Percentiles rank a stretch among this genome's conserved stretches.
Evolutionary conservation across 2,888 invertebrate species (phyloP).

Genomic region (Cetonia aurata): DNA sequence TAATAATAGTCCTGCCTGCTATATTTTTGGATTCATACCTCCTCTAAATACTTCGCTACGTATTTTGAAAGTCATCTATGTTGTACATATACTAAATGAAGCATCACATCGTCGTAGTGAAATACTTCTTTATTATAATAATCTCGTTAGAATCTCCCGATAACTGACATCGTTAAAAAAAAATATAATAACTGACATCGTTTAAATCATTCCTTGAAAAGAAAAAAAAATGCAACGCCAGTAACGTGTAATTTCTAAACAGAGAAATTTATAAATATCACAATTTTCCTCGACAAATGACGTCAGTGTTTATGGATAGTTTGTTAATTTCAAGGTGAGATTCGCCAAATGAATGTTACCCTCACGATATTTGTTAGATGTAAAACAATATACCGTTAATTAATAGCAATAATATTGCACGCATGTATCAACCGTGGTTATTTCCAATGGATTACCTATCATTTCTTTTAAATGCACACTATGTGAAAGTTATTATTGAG

Average conservation of each 20-base stretch:
- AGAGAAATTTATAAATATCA: conserved; percentile 24
- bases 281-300: conserved; percentile 19
- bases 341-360: conserved; percentile 25
- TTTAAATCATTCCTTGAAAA: too few relatives aligned
- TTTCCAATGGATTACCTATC: too few relatives aligned
- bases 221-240: too few relatives aligned
- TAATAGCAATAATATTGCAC: not conserved
- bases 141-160: too few relatives aligned
- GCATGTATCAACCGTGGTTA: too few relatives aligned
- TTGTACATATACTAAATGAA: not conserved
- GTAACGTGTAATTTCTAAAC: conserved; percentile 24
- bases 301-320: conserved; percentile 38
- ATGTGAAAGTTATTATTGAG: too few relatives aligned
- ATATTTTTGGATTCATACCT: conserved; percentile 52
- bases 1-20: conserved; percentile 51
- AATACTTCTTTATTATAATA: too few relatives aligned
- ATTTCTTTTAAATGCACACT: too few relatives aligned
- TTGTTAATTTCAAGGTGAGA: conserved; percentile 37
- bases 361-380: conserved; percentile 5
- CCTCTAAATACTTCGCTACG: conserved; percentile 49
- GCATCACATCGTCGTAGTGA: too few relatives aligned
- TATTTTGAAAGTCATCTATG: conserved; percentile 45
- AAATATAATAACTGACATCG: too few relatives aligned
- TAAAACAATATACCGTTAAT: conserved; percentile 24
- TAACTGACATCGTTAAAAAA: too few relatives aligned